A percentile compares a stretch with the other conserved stretches of the same genome.
Conservation (phyloP, 2,888 invertebrate genomes). For the Phrixothrix hirtus region DNA sequence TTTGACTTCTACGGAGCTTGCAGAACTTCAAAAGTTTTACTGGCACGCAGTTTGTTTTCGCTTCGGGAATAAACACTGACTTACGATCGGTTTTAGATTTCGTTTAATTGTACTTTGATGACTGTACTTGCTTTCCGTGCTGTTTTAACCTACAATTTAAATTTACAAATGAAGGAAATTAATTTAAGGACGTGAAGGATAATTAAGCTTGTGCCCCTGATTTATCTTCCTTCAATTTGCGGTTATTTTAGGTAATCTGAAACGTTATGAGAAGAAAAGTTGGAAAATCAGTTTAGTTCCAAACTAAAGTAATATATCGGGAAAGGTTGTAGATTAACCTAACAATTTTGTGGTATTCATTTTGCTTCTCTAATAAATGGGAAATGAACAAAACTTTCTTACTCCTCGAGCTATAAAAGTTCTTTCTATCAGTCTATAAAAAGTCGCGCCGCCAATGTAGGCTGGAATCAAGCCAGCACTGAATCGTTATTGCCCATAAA, state of each 20-base stretch:
- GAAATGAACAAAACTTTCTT: conserved; percentile 27
- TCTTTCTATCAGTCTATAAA: conserved; percentile 29
- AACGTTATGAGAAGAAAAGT: conserved; percentile 3
- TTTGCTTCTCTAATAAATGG: conserved; percentile 22
- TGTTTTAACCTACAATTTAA: too few species aligned
- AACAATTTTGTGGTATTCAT: conserved; percentile 14
- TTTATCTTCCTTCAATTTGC: too few species aligned
- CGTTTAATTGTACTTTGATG: too few species aligned
- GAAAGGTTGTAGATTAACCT: conserved; percentile 25
- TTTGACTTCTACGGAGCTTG: too few species aligned
- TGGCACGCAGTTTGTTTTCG: too few species aligned
- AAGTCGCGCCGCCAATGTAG: conserved; percentile 25
- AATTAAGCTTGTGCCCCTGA: too few species aligned
- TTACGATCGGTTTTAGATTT: too few species aligned
- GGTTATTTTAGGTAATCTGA: background rate
- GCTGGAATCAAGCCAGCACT: conserved; percentile 29
- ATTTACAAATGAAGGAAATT: too few species aligned
- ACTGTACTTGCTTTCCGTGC: too few species aligned
- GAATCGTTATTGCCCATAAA: conserved; percentile 30
- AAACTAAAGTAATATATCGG: conserved; percentile 13
- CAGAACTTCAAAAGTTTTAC: too few species aligned
- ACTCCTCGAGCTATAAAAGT: conserved; percentile 22
- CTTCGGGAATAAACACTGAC: too few species aligned
- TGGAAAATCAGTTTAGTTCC: conserved; percentile 10
- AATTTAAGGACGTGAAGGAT: too few species aligned